Percentiles rank a stretch among this genome's conserved stretches.
These are phyloP conservation scores for Heterotis niloticus DNA, from an alignment of 2,113 vertebrate genomes.

Conservation along the genomic window DNA sequence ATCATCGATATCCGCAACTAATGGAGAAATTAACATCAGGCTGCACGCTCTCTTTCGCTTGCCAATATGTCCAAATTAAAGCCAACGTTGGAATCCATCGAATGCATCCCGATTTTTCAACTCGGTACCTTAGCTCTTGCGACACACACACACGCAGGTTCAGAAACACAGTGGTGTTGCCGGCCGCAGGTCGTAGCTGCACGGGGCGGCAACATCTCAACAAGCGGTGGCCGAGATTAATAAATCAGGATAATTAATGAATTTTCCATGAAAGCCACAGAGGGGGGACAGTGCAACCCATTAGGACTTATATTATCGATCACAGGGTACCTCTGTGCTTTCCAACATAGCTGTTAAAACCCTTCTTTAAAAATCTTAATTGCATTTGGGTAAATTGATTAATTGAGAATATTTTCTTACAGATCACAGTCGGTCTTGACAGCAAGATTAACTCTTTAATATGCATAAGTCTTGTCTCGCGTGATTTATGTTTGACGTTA, in stretches of 20 bases:
- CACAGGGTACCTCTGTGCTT: slow-evolving; percentile 57
- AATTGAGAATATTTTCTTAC: slow-evolving; percentile 63
- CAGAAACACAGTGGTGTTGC: slow-evolving; percentile 4
- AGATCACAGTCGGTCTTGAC: slow-evolving; percentile 55
- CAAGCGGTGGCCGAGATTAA: slow-evolving; percentile 63
- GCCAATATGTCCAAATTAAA: too few relatives aligned
- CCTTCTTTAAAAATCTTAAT: slow-evolving; percentile 54
- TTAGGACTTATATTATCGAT: slow-evolving; percentile 72
- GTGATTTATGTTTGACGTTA: slow-evolving; percentile 44
- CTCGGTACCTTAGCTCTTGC: too few relatives aligned
- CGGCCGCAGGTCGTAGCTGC: slow-evolving; percentile 52
- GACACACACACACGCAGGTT: not conserved
- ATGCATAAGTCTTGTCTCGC: slow-evolving; percentile 48
- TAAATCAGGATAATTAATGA: slow-evolving; percentile 71
- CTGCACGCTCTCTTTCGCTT: too few relatives aligned
- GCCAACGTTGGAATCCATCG: too few relatives aligned
- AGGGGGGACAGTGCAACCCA: slow-evolving; percentile 58
- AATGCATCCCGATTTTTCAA: too few relatives aligned
- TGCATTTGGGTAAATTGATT: slow-evolving; percentile 50
- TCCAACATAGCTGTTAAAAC: slow-evolving; percentile 51
- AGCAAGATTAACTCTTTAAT: slow-evolving; percentile 55
- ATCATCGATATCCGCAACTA: too few relatives aligned
- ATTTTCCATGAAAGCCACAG: slow-evolving; percentile 71
- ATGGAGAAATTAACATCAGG: too few relatives aligned
- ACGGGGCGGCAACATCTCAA: slow-evolving; percentile 60